Evolutionary conservation across 1,140 invertebrate genomes (phyloP), one percentile per base, ranked within the genome.

Genomic region (Leucophenga varia): DNA sequence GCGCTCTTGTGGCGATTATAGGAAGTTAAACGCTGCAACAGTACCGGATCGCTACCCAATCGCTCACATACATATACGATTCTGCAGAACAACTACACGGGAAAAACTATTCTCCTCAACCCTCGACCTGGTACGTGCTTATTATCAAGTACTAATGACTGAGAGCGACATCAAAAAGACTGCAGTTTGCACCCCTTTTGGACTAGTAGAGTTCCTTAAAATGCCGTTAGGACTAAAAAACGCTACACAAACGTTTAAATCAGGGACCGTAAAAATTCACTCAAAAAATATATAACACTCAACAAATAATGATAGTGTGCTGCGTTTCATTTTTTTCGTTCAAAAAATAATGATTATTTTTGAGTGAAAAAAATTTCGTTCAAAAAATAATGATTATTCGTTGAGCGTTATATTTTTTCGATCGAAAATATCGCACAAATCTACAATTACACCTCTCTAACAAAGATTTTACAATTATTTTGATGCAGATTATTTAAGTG

Each of bases 1-100:
- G 54, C 43, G 49, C 12, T 22, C 40, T 10, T 44, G 35, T 40
- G 47, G 47, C 2, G 54, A 56, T 32, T 56, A 52, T 19, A 35
- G 50, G 3, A 34, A 42, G 3, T 19, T 47, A 4, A 52, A 56
- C 13, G 18, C 40, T 10, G 5, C 34, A 9, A 46, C 44, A 0
- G 37, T 52, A 14, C 45, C 44, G 2, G 31, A 51, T 18, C 20
- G 31, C 2, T 55, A 55, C 22, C 28, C 43, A 4, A 16, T 47
- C 2, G 22, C 53, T 7, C 45, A 43, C 20, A 28, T 48, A 7
- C 48, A 51, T 48, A 7, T 44, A 51, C 9, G 44, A 45, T 38
- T 49, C 49, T 22, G n/a, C 18, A 10, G 17, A 30, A 2, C 14
- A 16, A 2, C 28, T 54, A 3, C 20, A 39, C 16, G 36, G 28